Evolutionary conservation across 2,797 vertebrate species (phyloP).

Genomic region (Macrochelys suwanniensis): DNA sequence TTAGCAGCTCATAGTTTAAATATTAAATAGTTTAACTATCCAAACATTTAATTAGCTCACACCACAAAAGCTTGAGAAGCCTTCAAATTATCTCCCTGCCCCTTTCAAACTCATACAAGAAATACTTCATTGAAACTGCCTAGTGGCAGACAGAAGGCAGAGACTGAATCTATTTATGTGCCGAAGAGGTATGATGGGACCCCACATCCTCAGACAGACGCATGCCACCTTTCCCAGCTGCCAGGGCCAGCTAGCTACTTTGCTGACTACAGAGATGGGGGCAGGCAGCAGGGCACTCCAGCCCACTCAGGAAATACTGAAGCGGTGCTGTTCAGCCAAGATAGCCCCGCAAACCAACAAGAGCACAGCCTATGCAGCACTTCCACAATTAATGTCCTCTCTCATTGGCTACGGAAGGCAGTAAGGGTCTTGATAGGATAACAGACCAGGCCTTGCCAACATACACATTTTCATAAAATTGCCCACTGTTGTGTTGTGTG

Average conservation of each 20-base stretch:
- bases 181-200: background rate
- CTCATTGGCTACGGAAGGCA: background rate
- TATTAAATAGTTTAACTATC: background rate
- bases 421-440: background rate
- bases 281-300: slow-evolving; percentile 15
- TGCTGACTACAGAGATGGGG: slow-evolving; percentile 15
- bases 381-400: background rate
- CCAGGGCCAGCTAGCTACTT: slow-evolving; percentile 2
- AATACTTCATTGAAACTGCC: background rate
- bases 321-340: background rate
- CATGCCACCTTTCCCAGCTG: background rate
- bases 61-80: background rate
- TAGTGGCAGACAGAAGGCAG: background rate
- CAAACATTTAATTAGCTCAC: background rate
- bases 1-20: background rate
- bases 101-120: background rate
- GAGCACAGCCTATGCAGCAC: background rate
- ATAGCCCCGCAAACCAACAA: background rate
- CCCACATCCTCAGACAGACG: background rate
- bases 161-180: background rate
- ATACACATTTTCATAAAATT: background rate
- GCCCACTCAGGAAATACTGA: slow-evolving; percentile 29
- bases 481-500: background rate
- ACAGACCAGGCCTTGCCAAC: background rate
- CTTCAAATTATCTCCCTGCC: background rate